These are phyloP conservation scores for Xestia ashworthii DNA, from an alignment of 2,888 invertebrate genomes.

Conservation along the genomic window DNA sequence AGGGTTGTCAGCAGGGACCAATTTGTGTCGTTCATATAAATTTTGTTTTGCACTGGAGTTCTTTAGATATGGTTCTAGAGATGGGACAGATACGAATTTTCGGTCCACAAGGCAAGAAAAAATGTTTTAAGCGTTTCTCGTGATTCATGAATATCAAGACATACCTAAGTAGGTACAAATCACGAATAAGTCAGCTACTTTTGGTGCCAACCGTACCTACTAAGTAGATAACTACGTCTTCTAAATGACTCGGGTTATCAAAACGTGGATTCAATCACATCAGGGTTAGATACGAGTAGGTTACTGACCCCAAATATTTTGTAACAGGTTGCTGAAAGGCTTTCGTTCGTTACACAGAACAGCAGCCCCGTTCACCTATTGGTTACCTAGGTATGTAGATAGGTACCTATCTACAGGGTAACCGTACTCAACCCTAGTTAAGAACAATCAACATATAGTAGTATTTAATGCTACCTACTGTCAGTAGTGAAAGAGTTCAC, in stretches of 20 bases:
- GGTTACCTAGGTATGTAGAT: not conserved
- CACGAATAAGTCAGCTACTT: too few species aligned
- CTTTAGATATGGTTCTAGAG: not conserved
- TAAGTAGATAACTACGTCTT: too few species aligned
- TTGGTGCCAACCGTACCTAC: too few species aligned
- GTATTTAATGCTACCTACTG: not conserved
- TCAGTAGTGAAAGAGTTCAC: not conserved
- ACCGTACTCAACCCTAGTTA: not conserved
- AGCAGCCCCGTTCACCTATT: not conserved
- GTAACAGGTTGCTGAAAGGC: not conserved
- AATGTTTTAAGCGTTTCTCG: too few species aligned
- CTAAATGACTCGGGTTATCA: constrained; percentile 18
- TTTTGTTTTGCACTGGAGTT: not conserved
- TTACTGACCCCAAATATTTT: constrained; percentile 17
- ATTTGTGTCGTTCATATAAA: not conserved
- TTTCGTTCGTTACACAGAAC: constrained; percentile 12
- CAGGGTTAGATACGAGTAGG: constrained; percentile 14
- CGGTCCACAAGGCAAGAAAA: not conserved
- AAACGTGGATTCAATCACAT: constrained; percentile 11
- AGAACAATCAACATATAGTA: not conserved
- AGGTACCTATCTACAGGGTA: not conserved
- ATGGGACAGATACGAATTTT: not conserved
- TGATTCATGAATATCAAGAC: too few species aligned
- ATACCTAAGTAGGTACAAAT: too few species aligned
- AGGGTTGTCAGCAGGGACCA: constrained; percentile 1